Conservation (phyloP, 1,140 invertebrate species). For the Rhyacophila brunnea region DNA sequence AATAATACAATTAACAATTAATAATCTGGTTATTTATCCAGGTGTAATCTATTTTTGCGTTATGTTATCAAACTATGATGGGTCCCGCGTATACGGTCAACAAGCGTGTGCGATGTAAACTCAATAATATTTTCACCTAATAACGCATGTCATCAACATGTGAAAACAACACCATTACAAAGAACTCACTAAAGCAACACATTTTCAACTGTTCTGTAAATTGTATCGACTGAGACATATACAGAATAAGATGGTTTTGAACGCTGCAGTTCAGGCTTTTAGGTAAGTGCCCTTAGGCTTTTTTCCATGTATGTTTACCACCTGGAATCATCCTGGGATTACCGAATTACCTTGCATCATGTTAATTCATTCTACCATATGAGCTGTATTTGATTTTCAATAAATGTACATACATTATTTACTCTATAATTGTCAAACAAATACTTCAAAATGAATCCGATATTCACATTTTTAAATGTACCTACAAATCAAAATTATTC, state of each 20-base stretch:
- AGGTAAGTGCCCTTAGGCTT: constrained; percentile 54
- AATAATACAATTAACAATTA: no score
- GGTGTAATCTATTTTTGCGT: no score
- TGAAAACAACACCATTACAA: no score
- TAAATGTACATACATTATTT: background rate
- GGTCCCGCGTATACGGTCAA: no score
- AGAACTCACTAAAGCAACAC: no score
- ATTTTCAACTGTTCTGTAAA: no score
- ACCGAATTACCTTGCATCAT: constrained; percentile 1
- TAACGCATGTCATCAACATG: no score
- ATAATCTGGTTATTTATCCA: no score
- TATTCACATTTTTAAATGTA: background rate
- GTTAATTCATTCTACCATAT: background rate
- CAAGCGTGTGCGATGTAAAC: no score
- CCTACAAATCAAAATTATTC: no score
- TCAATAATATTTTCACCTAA: no score
- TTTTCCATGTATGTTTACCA: background rate
- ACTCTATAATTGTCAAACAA: background rate
- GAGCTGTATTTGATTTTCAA: background rate
- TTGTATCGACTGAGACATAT: background rate
- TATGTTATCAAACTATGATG: no score
- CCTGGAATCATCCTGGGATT: background rate
- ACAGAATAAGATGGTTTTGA: constrained; percentile 62
- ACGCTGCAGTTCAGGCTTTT: constrained; percentile 68
- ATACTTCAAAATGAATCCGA: background rate